A percentile compares a stretch with the other conserved stretches of the same genome.
Evolutionary conservation across 2,888 invertebrate genomes (phyloP).

Genomic region (Chrysolina oricalcia): DNA sequence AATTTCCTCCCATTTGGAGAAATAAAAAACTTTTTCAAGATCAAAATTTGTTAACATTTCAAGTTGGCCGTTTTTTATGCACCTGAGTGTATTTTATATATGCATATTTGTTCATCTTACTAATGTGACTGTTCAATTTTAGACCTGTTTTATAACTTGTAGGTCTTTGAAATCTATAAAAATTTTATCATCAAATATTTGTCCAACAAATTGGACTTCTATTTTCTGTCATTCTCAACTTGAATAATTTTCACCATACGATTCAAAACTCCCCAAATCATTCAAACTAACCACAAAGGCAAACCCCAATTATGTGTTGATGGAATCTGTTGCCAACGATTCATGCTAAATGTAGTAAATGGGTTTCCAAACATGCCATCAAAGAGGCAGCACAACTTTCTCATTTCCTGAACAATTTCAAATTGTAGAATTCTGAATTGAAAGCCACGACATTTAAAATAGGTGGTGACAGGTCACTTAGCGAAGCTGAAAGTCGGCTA

Average conservation of each 20-base stretch:
- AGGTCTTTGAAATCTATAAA: too few species aligned
- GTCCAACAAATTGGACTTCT: too few species aligned
- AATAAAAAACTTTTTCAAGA: too few species aligned
- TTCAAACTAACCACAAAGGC: background rate
- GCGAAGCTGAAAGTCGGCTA: constrained; percentile 38
- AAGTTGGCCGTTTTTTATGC: too few species aligned
- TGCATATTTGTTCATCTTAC: too few species aligned
- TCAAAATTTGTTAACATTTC: too few species aligned
- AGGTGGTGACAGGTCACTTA: constrained; percentile 46
- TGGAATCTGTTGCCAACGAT: constrained; percentile 10
- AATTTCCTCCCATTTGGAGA: too few species aligned
- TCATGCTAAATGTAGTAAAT: constrained; percentile 21
- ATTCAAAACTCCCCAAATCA: background rate
- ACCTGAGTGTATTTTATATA: too few species aligned
- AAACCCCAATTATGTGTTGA: background rate
- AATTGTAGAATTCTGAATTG: constrained; percentile 23
- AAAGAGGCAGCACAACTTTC: constrained; percentile 7
- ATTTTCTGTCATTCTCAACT: background rate
- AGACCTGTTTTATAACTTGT: too few species aligned
- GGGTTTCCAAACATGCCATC: constrained; percentile 30
- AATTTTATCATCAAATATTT: too few species aligned
- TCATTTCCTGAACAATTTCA: constrained; percentile 37
- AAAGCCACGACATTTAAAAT: constrained; percentile 33
- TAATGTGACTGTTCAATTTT: too few species aligned
- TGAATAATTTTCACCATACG: background rate